Evolutionary conservation across 2,797 vertebrate genomes (phyloP).

Genomic region (Bucorvus abyssinicus): DNA sequence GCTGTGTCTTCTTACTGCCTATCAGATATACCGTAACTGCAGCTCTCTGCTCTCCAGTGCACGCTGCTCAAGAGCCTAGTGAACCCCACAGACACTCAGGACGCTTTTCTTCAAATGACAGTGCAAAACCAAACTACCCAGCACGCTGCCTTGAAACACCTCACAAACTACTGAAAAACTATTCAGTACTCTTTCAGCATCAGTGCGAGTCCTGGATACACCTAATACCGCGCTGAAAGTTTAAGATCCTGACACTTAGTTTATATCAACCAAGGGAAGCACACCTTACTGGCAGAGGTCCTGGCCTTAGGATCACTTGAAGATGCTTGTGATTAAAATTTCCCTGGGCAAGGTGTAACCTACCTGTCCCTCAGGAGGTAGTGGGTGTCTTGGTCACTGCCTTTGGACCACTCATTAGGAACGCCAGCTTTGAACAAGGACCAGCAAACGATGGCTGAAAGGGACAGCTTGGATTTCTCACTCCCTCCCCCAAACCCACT

Average conservation of each 20-base stretch:
- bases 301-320: not conserved
- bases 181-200: not conserved
- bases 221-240: not conserved
- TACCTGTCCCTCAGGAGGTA: not conserved
- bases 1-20: not conserved
- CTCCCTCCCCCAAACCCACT: not conserved
- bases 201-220: not conserved
- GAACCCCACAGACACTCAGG: not conserved
- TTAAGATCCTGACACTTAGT: not conserved
- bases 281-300: not conserved
- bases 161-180: not conserved
- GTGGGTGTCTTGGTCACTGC: not conserved
- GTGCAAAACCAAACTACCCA: not conserved
- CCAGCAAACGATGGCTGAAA: not conserved
- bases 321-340: not conserved
- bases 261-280: not conserved
- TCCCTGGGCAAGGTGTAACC: not conserved
- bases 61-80: fast-evolving
- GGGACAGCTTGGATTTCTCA: not conserved
- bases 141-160: not conserved
- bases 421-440: not conserved
- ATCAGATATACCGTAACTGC: not conserved
- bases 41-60: not conserved
- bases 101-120: not conserved
- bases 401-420: not conserved